Conservation (phyloP, 2,113 vertebrate species). For the Triplophysa siluroides region DNA sequence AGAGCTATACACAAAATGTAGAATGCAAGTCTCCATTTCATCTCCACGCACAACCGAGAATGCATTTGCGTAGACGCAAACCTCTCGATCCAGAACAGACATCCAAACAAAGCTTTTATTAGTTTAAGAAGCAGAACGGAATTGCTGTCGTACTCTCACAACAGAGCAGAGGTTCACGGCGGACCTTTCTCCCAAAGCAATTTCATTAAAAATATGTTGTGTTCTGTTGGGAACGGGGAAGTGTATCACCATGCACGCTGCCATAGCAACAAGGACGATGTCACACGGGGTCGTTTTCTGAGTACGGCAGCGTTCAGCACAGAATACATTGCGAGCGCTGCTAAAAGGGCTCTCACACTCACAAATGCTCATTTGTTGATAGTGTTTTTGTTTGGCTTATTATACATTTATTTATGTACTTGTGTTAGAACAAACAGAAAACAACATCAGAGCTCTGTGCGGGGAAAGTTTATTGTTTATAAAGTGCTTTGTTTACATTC, state of each 20-base stretch:
- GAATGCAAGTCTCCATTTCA: no score
- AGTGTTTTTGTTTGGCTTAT: constrained; percentile 27
- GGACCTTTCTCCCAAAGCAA: constrained; percentile 51
- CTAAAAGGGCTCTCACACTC: constrained; percentile 48
- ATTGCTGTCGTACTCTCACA: constrained; percentile 2
- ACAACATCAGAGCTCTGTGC: background rate
- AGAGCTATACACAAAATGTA: no score
- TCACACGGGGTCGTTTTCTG: constrained; percentile 57
- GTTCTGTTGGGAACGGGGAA: constrained; percentile 47
- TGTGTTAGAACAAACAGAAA: background rate
- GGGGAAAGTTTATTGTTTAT: constrained; percentile 2
- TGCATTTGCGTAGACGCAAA: background rate
- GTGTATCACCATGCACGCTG: constrained; percentile 53
- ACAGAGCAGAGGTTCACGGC: constrained; percentile 37
- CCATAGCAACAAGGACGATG: constrained; percentile 63
- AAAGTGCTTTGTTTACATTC: background rate
- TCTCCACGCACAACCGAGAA: background rate
- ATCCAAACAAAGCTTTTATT: constrained; percentile 32
- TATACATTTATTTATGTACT: constrained; percentile 39
- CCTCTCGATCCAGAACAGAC: background rate
- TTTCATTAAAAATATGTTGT: constrained; percentile 46
- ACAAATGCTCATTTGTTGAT: constrained; percentile 50
- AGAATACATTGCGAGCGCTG: constrained; percentile 47
- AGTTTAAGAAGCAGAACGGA: background rate
- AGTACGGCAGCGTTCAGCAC: constrained; percentile 51